Conservation (phyloP, 2,888 invertebrate genomes). For the Lithophane semibrunnea region DNA sequence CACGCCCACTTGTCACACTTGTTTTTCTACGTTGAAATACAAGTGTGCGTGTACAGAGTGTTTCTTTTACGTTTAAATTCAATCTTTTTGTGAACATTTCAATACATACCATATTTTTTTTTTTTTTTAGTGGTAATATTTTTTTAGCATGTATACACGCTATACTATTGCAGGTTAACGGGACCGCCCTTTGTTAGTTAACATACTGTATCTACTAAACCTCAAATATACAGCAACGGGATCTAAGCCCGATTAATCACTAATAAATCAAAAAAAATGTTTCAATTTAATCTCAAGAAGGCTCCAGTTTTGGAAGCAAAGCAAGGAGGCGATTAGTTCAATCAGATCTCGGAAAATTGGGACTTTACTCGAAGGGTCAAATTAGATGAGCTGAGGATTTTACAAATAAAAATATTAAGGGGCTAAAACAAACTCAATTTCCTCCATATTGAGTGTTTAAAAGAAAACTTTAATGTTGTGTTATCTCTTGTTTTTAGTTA, state of each 20-base stretch:
- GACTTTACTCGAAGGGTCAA: constrained; percentile 37
- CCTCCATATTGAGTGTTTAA: background rate
- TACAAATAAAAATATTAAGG: constrained; percentile 28
- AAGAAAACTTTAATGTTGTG: background rate
- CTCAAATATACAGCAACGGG: background rate
- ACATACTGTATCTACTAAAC: too few relatives aligned
- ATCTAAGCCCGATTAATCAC: background rate
- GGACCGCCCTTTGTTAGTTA: too few relatives aligned
- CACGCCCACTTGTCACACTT: too few relatives aligned
- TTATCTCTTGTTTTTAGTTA: background rate
- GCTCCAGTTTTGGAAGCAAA: constrained; percentile 12
- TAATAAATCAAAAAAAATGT: constrained; percentile 28
- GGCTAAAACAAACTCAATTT: background rate
- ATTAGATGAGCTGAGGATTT: constrained; percentile 36
- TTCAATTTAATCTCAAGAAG: constrained; percentile 26
- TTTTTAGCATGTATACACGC: too few relatives aligned
- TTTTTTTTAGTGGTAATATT: too few relatives aligned
- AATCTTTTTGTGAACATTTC: too few relatives aligned
- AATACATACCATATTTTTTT: too few relatives aligned
- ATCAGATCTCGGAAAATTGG: constrained; percentile 51
- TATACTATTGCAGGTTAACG: too few relatives aligned
- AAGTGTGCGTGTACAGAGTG: too few relatives aligned
- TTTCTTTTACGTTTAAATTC: too few relatives aligned
- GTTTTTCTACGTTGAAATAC: too few relatives aligned
- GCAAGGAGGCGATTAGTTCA: constrained; percentile 44